phyloP scores from a whole-genome alignment of 2,888 invertebrate species.

The Anaspis maculata region DNA sequence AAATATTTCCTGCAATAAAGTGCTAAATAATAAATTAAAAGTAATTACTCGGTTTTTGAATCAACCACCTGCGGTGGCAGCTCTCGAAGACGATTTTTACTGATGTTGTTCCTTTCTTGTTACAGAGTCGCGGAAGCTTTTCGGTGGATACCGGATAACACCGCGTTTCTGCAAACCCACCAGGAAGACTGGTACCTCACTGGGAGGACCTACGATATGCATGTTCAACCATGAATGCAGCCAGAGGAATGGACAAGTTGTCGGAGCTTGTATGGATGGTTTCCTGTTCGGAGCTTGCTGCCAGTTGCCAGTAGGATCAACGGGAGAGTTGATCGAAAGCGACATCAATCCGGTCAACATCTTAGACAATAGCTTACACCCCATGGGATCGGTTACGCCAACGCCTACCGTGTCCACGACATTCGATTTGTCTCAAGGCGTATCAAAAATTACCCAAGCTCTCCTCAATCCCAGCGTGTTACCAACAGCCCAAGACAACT shows the following conservation, averaged over 20 bases:
- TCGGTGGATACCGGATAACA: slow-evolving; percentile 80
- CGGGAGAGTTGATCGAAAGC: slow-evolving; percentile 32
- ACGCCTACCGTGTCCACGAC: slow-evolving; percentile 26
- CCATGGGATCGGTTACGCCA: slow-evolving; percentile 6
- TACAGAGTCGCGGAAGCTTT: slow-evolving; percentile 58
- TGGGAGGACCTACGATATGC: slow-evolving; percentile 69
- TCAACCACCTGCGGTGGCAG: too few species aligned
- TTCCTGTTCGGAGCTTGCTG: slow-evolving; percentile 90
- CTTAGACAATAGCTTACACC: slow-evolving; percentile 20
- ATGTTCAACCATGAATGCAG: slow-evolving; percentile 91
- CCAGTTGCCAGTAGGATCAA: slow-evolving; percentile 53
- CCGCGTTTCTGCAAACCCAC: slow-evolving; percentile 72
- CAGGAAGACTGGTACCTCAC: slow-evolving; percentile 50
- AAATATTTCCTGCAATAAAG: too few species aligned
- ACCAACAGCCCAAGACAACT: slow-evolving; percentile 37
- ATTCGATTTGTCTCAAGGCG: slow-evolving; percentile 43
- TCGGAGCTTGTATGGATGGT: slow-evolving; percentile 87
- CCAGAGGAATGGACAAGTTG: slow-evolving; percentile 70
- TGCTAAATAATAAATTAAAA: too few species aligned
- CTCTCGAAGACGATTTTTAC: not conserved
- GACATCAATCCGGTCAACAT: slow-evolving; percentile 20
- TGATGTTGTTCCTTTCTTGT: too few species aligned
- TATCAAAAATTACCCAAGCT: slow-evolving; percentile 50
- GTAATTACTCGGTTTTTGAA: too few species aligned
- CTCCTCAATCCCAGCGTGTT: slow-evolving; percentile 38